Conservation (phyloP, 1,140 invertebrate species). For the Acromyrmex charruanus region DNA sequence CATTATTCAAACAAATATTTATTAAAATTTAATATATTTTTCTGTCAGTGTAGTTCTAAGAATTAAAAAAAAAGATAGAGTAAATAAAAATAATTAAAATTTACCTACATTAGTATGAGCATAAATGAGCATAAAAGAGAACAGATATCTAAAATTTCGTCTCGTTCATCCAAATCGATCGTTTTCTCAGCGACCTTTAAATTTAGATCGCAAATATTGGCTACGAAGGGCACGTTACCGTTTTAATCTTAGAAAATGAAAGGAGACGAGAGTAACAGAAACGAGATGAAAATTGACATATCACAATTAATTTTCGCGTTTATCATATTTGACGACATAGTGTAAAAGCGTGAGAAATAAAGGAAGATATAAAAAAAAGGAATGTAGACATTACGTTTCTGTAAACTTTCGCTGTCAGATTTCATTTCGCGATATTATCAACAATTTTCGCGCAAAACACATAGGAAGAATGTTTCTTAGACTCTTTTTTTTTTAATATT, state of each 20-base stretch:
- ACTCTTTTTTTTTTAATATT: too few species aligned
- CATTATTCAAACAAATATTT: too few species aligned
- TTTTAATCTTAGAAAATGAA: constrained; percentile 20
- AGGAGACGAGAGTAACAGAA: background rate
- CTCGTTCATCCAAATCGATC: background rate
- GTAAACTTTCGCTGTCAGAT: background rate
- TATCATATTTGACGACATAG: too few species aligned
- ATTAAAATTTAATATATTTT: too few species aligned
- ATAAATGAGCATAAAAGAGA: too few species aligned
- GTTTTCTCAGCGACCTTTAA: background rate
- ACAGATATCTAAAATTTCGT: background rate
- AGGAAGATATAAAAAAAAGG: background rate
- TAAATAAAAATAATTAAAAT: too few species aligned
- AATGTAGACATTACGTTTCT: background rate
- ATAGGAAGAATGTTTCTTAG: too few species aligned
- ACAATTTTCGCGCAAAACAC: background rate
- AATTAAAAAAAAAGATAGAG: too few species aligned
- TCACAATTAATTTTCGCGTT: constrained; percentile 5
- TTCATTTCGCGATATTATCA: background rate
- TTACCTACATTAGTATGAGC: too few species aligned
- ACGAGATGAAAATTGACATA: background rate
- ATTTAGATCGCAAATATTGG: background rate
- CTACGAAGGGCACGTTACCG: background rate
- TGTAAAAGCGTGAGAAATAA: background rate
- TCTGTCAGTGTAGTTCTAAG: too few species aligned